Evolutionary conservation across 2,888 invertebrate genomes (phyloP), one percentile per base, ranked within the genome.

Genomic region (Xylota sylvarum): DNA sequence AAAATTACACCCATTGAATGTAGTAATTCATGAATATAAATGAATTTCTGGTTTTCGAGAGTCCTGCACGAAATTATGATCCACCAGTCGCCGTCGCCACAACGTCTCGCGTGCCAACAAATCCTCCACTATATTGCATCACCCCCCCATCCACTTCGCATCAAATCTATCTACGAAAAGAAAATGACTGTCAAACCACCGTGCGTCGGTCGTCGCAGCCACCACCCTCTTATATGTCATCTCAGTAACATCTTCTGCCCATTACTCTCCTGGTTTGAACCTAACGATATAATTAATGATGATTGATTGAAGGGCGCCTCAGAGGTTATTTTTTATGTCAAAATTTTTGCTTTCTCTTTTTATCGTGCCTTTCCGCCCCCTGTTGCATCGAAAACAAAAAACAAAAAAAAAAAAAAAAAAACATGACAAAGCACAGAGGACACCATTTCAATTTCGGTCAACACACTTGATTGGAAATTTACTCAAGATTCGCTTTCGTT

Each of bases 261-360:
- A 78, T 67, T 73, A 73, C 60, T 67, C 67, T 37, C 17, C 30
- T n/a, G n/a, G 55, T 48, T 60, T 46, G 37, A 70, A 80, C 50
- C 65, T 76, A 85, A 85, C 84, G 76, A 76, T 70, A 65, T 76
- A 80, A 85, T 80, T 85, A 85, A 85, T 80, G 69, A 80, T 85
- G 84, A 85, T 85, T 85, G 84, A 80, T 80, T 76, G 80, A 85
- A 80, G 69, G 84, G 74, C 65, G 76, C 64, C 58, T 56, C 65
- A 35, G 64, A 80, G 67, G 84, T 70, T 65, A 85, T 65, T 85
- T 76, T 74, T 84, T 73, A 50, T 46, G 67, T 69, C 46, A 67
- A 67, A 83, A 79, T 62, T 40, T 64, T 10, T 4, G 27, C 50
- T 37, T 43, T 32, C 48, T n/a, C 55, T 35, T 48, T 19, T 30